phyloP scores from a whole-genome alignment of 2,797 vertebrate species.

The Tenualosa thibaudeaui region DNA sequence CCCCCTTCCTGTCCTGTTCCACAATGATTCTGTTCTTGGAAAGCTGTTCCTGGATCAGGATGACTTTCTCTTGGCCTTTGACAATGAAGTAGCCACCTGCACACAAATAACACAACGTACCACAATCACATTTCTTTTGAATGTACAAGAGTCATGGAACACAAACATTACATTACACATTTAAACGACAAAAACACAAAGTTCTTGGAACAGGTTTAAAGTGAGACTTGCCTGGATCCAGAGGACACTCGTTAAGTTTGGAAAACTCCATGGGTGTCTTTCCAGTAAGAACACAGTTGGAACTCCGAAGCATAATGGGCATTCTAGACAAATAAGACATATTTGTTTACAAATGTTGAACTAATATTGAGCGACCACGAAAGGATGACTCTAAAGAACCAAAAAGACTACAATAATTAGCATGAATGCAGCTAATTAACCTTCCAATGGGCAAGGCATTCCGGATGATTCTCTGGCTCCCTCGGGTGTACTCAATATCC shows the following conservation, averaged over 20 bases:
- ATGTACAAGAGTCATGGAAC: too few species aligned
- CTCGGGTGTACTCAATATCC: constrained; percentile 97
- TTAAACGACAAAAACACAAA: too few species aligned
- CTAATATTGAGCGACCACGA: background rate
- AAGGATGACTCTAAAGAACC: background rate
- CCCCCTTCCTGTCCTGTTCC: constrained; percentile 94
- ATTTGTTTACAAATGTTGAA: background rate
- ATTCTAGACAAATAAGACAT: constrained; percentile 74
- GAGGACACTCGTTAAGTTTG: constrained; percentile 94
- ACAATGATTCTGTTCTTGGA: constrained; percentile 99
- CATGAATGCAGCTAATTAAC: constrained; percentile 58
- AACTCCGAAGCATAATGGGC: constrained; percentile 98
- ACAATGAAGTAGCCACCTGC: constrained; percentile 97
- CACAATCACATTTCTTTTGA: too few species aligned
- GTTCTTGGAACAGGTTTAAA: background rate
- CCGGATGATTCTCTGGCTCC: constrained; percentile 97
- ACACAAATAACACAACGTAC: constrained; percentile 1
- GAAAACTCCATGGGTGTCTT: constrained; percentile 95
- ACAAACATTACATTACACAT: too few species aligned
- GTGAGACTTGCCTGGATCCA: constrained; percentile 88
- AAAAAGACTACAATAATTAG: background rate
- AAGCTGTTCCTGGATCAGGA: constrained; percentile 97
- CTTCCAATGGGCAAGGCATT: constrained; percentile 94
- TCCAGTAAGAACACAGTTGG: constrained; percentile 94
- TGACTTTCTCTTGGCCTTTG: constrained; percentile 97